Evolutionary conservation across 2,797 vertebrate genomes (phyloP).

Genomic region (Carduelis carduelis): DNA sequence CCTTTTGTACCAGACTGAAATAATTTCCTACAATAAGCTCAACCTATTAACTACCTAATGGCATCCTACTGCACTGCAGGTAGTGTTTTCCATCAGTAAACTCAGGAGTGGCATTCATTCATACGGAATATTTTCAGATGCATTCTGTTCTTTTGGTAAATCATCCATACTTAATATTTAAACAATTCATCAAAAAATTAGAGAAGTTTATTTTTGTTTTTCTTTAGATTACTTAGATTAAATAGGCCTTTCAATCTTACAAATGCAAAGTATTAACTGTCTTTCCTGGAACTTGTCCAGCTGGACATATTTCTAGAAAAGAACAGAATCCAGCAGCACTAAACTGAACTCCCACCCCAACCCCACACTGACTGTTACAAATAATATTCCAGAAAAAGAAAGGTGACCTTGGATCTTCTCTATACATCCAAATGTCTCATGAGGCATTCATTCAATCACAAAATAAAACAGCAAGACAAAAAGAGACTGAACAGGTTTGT

Average conservation of each 20-base stretch:
- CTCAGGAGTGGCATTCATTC: accelerated
- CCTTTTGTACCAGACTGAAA: neutral
- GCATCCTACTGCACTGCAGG: neutral
- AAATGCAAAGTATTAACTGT: neutral
- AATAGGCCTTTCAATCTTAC: neutral
- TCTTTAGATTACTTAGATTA: neutral
- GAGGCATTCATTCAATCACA: neutral
- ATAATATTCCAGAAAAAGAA: neutral
- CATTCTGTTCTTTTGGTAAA: neutral
- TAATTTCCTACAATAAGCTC: neutral
- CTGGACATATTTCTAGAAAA: neutral
- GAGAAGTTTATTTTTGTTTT: neutral
- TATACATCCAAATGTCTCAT: neutral
- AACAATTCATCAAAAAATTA: neutral
- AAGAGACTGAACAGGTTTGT: neutral
- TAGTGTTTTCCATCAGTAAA: neutral
- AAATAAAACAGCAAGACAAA: neutral
- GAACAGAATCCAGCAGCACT: neutral
- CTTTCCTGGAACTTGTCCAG: neutral
- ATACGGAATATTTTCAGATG: neutral
- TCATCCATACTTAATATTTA: neutral
- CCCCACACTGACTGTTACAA: neutral
- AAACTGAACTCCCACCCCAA: neutral
- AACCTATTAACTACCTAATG: neutral
- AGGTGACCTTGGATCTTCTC: neutral